phyloP scores from a whole-genome alignment of 2,797 vertebrate genomes.

The Dendrocincla tyrannina region DNA sequence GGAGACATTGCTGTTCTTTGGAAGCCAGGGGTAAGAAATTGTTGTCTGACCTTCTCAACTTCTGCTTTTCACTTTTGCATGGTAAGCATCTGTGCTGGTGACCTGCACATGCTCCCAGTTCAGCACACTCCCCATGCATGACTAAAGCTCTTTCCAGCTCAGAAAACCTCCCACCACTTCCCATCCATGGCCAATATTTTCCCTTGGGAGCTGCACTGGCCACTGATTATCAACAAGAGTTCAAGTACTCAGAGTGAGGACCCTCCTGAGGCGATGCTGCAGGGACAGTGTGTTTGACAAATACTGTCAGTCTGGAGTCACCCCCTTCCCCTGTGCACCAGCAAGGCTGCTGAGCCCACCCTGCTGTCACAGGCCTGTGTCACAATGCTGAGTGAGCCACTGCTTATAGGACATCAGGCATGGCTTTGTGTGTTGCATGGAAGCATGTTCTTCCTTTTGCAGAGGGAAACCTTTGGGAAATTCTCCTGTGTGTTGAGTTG shows the following conservation, averaged over 20 bases:
- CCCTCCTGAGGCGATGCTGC: background rate
- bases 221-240: background rate
- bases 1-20: background rate
- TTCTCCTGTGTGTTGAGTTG: background rate
- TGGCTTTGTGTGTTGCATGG: background rate
- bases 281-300: background rate
- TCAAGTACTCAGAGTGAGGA: background rate
- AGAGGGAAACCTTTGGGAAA: background rate
- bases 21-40: background rate
- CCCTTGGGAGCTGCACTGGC: background rate
- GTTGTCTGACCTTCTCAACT: background rate
- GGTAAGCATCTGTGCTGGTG: rapidly evolving
- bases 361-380: background rate
- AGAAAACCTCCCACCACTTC: background rate
- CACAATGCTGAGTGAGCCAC: background rate
- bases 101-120: background rate
- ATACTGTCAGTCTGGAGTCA: background rate
- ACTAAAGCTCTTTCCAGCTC: background rate
- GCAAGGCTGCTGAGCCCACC: background rate
- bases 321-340: rapidly evolving
- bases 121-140: background rate
- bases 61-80: background rate
- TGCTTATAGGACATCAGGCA: background rate
- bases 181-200: background rate
- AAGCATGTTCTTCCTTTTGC: background rate